Percentiles rank a stretch among this genome's conserved stretches.
These are phyloP conservation scores for Cactoblastis cactorum DNA, from an alignment of 2,888 invertebrate genomes.

Conservation along the genomic window DNA sequence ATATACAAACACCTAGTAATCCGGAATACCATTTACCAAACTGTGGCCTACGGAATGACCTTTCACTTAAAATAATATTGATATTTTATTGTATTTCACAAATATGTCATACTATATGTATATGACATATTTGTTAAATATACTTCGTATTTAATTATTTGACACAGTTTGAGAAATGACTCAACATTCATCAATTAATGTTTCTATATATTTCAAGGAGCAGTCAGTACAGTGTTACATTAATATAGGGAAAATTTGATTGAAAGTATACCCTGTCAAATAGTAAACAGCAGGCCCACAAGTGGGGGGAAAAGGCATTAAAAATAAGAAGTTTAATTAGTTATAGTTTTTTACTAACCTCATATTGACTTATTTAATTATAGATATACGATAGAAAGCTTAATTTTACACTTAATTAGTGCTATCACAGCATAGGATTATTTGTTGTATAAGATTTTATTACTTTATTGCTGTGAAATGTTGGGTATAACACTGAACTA, in stretches of 20 bases:
- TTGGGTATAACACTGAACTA: constrained; percentile 15
- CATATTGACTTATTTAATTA: too few relatives aligned
- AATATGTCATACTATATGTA: constrained; percentile 42
- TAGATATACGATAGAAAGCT: too few relatives aligned
- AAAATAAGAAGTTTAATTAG: too few relatives aligned
- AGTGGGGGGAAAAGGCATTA: too few relatives aligned
- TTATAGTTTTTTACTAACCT: too few relatives aligned
- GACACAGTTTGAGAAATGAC: constrained; percentile 53
- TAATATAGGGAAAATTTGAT: neutral
- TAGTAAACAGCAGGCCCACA: too few relatives aligned
- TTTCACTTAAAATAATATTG: constrained; percentile 43
- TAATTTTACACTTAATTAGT: too few relatives aligned
- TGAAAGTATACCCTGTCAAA: neutral
- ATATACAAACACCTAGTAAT: constrained; percentile 59
- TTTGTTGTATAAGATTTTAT: neutral
- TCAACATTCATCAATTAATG: constrained; percentile 16
- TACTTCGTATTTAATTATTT: constrained; percentile 46
- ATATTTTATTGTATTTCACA: constrained; percentile 39
- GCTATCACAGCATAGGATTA: too few relatives aligned
- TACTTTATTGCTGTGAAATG: too few relatives aligned
- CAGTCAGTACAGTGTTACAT: constrained; percentile 20
- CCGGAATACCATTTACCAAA: constrained; percentile 45
- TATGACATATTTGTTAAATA: too few relatives aligned
- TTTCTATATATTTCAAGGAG: constrained; percentile 19
- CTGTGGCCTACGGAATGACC: constrained; percentile 53